phyloP scores from a whole-genome alignment of 2,888 invertebrate genomes.

The Oscheius onirici region DNA sequence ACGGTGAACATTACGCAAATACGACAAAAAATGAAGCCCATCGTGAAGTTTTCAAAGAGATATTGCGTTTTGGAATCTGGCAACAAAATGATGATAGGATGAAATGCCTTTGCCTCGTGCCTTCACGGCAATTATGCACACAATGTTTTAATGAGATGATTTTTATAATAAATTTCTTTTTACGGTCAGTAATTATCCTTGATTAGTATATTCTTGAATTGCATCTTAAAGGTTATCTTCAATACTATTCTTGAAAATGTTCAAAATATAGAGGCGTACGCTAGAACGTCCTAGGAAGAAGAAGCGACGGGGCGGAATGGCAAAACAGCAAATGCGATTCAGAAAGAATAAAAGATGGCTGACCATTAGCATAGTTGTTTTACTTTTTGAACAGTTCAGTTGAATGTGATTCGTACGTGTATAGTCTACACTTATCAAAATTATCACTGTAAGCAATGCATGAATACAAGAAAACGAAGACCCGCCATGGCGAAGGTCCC shows the following conservation, averaged over 20 bases:
- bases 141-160: neutral
- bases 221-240: neutral
- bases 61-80: neutral
- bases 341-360: neutral
- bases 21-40: neutral
- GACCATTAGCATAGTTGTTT: neutral
- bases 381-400: neutral
- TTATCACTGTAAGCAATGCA: constrained; percentile 2
- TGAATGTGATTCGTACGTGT: neutral
- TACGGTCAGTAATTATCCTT: no score
- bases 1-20: no score
- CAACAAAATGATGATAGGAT: no score
- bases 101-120: no score
- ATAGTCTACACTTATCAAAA: neutral
- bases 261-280: neutral
- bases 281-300: neutral
- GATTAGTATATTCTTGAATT: neutral
- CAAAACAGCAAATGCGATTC: constrained; percentile 16
- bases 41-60: neutral
- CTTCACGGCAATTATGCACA: no score
- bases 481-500: constrained; percentile 13
- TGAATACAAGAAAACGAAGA: constrained; percentile 30
- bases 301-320: constrained; percentile 26
- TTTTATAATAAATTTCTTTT: no score
- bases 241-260: neutral